Evolutionary conservation across 2,113 vertebrate species (phyloP), one percentile per base, ranked within the genome.

Genomic region (Bufo bufo): DNA sequence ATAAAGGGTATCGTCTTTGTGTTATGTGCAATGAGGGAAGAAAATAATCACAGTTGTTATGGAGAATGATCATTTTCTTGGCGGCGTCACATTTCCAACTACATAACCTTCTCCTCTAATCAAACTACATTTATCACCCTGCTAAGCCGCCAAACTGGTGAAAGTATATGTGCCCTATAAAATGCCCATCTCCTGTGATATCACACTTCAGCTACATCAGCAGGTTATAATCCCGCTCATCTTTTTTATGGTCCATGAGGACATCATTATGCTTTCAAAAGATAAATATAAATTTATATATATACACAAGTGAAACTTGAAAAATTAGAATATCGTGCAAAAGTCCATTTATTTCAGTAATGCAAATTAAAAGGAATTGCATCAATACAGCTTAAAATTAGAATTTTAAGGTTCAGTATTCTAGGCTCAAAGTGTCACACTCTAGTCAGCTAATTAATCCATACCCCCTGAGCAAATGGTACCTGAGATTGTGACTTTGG

Each of bases 21-120:
- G 87, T 90, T 61, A 84, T 50, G 89, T 87, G 20, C 16, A 80
- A 85, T 69, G 81, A 77, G 58, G 6, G 77, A 66, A 54, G 71
- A 77, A 63, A 56, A 74, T 20, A 84, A 83, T 78, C 56, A 45
- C 10, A 43, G 14, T 9, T 69, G 81, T 17, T 77, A 84, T 33
- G 52, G 20, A 66, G n/a, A 66, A 83, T 82, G 14, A 83, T 83
- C 13, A n/a, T 65, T 45, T 23, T 50, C 45, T 83, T 83, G 45
- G 81, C 61, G 13, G 17, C 81, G 59, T 14, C 61, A 19, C 13
- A 43, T 14, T 52, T 83, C 45, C 20, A 82, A 59, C 43, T 13
- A 43, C 78, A 59, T 81, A 81, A 81, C 58, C 56, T 43, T 80
- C 19, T 81, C 43, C 56, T 61, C 58, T 61, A 81, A 61, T 47